Conservation (phyloP, 1,140 invertebrate genomes). For the Temnothorax longispinosus region DNA sequence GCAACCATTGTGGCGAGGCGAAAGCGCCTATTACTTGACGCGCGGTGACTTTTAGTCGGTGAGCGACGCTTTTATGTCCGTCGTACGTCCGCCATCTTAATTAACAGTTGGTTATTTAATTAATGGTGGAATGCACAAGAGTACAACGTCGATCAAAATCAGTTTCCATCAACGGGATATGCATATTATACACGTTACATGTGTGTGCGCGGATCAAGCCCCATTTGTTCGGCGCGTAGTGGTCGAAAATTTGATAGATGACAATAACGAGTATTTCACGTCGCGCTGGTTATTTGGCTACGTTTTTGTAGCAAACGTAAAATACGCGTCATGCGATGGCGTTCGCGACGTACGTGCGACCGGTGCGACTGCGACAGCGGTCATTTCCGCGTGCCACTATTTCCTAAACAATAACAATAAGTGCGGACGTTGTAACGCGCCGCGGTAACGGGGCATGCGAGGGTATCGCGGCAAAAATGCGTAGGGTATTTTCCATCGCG, state of each 20-base stretch:
- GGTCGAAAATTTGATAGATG: background rate
- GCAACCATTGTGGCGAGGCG: background rate
- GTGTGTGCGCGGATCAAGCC: too few species aligned
- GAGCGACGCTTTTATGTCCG: background rate
- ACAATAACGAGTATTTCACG: background rate
- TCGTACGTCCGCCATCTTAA: background rate
- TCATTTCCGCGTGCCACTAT: conserved; percentile 74
- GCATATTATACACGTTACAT: too few species aligned
- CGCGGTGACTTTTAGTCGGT: background rate
- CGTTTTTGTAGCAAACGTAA: too few species aligned
- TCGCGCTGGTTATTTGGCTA: too few species aligned
- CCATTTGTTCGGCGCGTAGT: background rate
- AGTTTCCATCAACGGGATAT: background rate
- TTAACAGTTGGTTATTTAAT: conserved; percentile 25
- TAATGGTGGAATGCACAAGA: background rate
- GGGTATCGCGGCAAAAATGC: too few species aligned
- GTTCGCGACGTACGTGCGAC: too few species aligned
- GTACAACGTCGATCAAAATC: background rate
- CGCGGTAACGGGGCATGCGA: background rate
- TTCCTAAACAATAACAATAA: conserved; percentile 40
- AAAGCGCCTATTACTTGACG: conserved; percentile 21
- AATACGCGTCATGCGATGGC: too few species aligned
- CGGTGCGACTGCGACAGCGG: conserved; percentile 67
- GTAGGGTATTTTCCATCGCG: too few species aligned
- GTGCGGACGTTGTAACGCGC: background rate